Percentiles rank a stretch among this genome's conserved stretches.
phyloP scores from a whole-genome alignment of 35 echinoderm and acorn worm species.

The Acanthaster planci region DNA sequence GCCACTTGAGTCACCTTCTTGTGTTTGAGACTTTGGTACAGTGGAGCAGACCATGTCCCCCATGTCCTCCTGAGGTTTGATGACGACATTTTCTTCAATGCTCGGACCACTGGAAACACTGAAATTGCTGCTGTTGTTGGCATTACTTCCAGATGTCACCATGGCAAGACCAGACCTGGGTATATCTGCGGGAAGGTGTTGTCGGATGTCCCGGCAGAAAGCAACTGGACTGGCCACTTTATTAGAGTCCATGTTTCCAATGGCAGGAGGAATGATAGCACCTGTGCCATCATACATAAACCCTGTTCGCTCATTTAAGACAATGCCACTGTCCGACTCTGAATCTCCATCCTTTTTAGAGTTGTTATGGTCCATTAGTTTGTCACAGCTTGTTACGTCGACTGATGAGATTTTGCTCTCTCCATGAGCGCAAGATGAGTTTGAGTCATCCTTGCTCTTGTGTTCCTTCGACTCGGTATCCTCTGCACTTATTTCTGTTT shows the following conservation, averaged over 20 bases:
- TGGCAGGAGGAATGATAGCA: not conserved
- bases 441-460: not conserved
- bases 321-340: not conserved
- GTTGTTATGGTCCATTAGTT: constrained; percentile 12
- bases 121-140: constrained; percentile 14
- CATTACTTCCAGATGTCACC: not conserved
- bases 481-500: not conserved
- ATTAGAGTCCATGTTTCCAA: not conserved
- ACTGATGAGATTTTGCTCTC: not conserved
- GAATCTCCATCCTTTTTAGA: constrained; percentile 1
- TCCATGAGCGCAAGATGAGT: not conserved
- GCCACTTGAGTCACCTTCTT: not conserved
- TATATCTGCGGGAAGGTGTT: constrained; percentile 15
- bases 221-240: constrained; percentile 18
- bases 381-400: not conserved
- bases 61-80: constrained; percentile 2
- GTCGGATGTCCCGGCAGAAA: constrained; percentile 38
- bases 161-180: not conserved
- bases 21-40: not conserved
- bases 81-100: not conserved
- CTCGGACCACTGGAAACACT: not conserved
- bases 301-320: constrained; percentile 10
- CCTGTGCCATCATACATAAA: constrained; percentile 16
- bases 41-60: not conserved
- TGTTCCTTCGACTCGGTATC: not conserved